Evolutionary conservation across 2,113 vertebrate genomes (phyloP), one percentile per base, ranked within the genome.

Genomic region (Bucco capensis): DNA sequence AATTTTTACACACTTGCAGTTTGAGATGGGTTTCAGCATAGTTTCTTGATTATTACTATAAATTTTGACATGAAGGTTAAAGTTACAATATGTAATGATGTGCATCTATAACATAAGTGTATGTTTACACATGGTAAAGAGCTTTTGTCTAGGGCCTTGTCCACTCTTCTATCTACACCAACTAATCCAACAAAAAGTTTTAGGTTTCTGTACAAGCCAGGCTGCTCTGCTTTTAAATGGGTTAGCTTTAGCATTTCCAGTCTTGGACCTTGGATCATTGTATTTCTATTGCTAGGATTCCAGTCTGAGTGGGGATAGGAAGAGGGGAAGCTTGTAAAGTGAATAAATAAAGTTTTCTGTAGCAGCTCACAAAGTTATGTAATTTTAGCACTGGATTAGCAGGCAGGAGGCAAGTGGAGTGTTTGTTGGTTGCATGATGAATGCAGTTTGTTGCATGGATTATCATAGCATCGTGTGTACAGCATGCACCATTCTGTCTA

Each of bases 401-500:
- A 85, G 67, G 75, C 44, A 78, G 44, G 38, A 83, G 79, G 51
- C 61, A 71, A 42, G 46, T 6, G 46, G 47, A 58, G 30, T 28
- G 11, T 11, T 73, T 60, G 78, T 19, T 62, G 30, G 46, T 72
- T 69, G n/a, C 14, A 5, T 19, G 54, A 35, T 35, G 57, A 38
- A 15, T 27, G 53, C 33, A 47, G 33, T 65, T 89, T 57, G 31
- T 69, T 49, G 23, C 0, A 0, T 81, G 53, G 33, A 69, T 84
- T 84, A 28, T 54, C 23, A 46, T 66, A 49, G 49, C 0, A 0
- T 66, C 2, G 2, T 0, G 0, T 17, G 2, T 35, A 12, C n/a
- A 9, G 28, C 0, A 0, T 49, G 22, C 23, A 18, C n/a, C 0
- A 1, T 54, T 44, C 61, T 54, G 5, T 33, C 35, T 37, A 3